phyloP scores from a whole-genome alignment of 2,888 invertebrate genomes.

The Ernsta delagoae region DNA sequence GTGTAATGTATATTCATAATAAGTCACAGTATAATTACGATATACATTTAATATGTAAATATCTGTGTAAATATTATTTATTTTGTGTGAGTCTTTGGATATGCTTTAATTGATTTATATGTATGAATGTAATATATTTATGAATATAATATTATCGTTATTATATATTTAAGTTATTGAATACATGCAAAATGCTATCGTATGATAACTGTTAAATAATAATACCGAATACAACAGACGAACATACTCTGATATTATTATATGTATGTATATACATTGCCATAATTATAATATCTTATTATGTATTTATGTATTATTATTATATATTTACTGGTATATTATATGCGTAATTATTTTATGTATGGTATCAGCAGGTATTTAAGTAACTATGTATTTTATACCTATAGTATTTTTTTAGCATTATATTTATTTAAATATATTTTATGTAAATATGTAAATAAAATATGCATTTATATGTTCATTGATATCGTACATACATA shows the following conservation, averaged over 20 bases:
- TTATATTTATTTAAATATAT: slow-evolving; percentile 37
- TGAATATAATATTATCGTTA: slow-evolving; percentile 38
- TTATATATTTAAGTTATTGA: slow-evolving; percentile 34
- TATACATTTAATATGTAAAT: slow-evolving; percentile 50
- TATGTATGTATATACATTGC: slow-evolving; percentile 30
- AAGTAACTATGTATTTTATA: slow-evolving; percentile 32
- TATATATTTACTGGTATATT: too few species aligned
- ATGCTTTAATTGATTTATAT: slow-evolving; percentile 66
- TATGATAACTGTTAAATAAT: not conserved
- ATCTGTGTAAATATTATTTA: slow-evolving; percentile 49
- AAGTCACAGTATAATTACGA: slow-evolving; percentile 40
- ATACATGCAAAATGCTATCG: not conserved
- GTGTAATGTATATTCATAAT: slow-evolving; percentile 11
- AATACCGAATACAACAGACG: not conserved
- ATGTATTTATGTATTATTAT: slow-evolving; percentile 44
- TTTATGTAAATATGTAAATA: slow-evolving; percentile 49
- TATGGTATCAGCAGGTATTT: slow-evolving; percentile 38
- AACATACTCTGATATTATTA: slow-evolving; percentile 43
- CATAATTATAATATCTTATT: slow-evolving; percentile 37
- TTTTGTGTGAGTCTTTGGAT: slow-evolving; percentile 69
- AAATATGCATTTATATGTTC: slow-evolving; percentile 62
- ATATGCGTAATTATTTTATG: slow-evolving; percentile 32
- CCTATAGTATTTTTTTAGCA: not conserved
- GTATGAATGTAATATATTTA: too few species aligned
- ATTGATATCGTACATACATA: slow-evolving; percentile 42